Conservation (phyloP, 2,888 invertebrate species). For the Nesidiocoris tenuis region DNA sequence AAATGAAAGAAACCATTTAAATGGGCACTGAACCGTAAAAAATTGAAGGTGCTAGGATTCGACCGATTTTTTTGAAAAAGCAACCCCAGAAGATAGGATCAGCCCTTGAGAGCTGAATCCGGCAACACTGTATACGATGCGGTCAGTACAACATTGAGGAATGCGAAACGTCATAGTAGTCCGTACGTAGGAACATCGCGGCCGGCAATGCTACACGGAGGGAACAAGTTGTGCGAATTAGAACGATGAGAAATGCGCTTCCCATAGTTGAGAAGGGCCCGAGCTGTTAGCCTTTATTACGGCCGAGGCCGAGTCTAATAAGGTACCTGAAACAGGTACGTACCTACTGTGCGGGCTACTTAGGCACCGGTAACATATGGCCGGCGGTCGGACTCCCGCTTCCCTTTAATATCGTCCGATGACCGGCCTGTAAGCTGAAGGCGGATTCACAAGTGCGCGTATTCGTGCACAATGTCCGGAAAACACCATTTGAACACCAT, state of each 20-base stretch:
- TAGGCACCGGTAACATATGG: not conserved
- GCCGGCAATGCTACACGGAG: not conserved
- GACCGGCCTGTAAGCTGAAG: not conserved
- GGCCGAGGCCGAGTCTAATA: not conserved
- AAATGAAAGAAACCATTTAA: no score
- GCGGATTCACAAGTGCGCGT: no score
- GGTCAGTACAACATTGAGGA: not conserved
- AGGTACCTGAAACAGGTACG: not conserved
- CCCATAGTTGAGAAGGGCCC: not conserved
- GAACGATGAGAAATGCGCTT: not conserved
- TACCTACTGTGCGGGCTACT: not conserved
- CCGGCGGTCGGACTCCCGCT: not conserved
- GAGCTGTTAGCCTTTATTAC: not conserved
- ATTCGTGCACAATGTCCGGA: no score
- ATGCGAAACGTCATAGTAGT: not conserved
- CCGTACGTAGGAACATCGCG: no score
- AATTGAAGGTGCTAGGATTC: no score
- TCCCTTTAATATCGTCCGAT: not conserved
- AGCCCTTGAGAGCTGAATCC: no score
- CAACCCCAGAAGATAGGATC: no score
- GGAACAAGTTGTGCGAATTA: not conserved
- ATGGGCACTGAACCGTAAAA: no score
- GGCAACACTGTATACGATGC: no score
- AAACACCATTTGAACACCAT: no score
- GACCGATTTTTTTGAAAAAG: no score